Evolutionary conservation across 1,140 invertebrate genomes (phyloP), one percentile per base, ranked within the genome.

Genomic region (Bombus superbus): DNA sequence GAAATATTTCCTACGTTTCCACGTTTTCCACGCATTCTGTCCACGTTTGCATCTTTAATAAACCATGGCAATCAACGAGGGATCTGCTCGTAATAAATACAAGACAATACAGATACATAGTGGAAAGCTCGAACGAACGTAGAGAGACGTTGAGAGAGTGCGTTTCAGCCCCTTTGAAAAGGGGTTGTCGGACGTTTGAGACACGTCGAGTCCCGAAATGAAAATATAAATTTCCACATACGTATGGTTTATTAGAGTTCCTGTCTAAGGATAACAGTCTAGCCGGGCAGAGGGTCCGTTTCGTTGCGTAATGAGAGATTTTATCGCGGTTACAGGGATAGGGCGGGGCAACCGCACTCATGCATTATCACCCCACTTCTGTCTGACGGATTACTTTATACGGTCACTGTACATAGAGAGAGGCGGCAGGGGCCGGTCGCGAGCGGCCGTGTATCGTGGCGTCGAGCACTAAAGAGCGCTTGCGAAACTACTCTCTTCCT

Each of bases 221-320:
- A 91, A 90, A 89, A 90, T 78, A 66, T 90, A 90, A 85, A 91
- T 91, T 87, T 91, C 82, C 86, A 90, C 89, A 90, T 88, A 90
- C 89, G 86, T 88, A 90, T 90, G 89, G 66, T 90, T 90, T 90
- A 90, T 90, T 90, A 82, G 86, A 90, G 89, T 87, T 84, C 75
- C 88, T 85, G 86, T 86, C 89, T 81, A 88, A 90, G 89, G 89
- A 92, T 93, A 93, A 93, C 92, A 92, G 92, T 93, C 92, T 92
- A 91, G 90, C 81, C 90, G 86, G 74, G 89, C 92, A 92, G 93
- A 94, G 92, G 93, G 92, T 93, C 92, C 91, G 92, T 92, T 92
- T 92, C 92, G 92, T 94, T 94, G 93, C 92, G 93, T 93, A 94
- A 94, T 94, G 92, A 94, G 93, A 93, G 94, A 94, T 94, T 93